Evolutionary conservation across 2,888 invertebrate genomes (phyloP).

Genomic region (Eupithecia dodoneata): DNA sequence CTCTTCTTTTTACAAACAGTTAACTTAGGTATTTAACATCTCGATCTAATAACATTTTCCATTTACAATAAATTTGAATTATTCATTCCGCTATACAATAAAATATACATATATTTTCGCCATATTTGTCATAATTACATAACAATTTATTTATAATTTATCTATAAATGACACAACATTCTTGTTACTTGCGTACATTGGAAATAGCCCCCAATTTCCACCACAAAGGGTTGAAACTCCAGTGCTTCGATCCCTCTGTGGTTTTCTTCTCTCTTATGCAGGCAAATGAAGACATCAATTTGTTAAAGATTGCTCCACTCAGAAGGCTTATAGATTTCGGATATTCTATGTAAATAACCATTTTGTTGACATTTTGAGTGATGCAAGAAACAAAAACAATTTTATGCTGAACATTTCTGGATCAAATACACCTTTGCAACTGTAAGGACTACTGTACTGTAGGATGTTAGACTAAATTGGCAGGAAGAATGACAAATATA

Average conservation of each 20-base stretch:
- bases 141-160: slow-evolving; percentile 77
- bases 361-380: background rate
- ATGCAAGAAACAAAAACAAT: background rate
- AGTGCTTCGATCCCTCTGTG: background rate
- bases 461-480: slow-evolving; percentile 14
- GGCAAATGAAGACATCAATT: background rate
- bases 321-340: background rate
- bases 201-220: slow-evolving; percentile 52
- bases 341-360: background rate
- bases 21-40: slow-evolving; percentile 79
- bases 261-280: background rate
- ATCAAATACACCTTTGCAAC: background rate
- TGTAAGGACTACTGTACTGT: too few species aligned
- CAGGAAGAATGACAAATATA: slow-evolving; percentile 31
- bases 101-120: slow-evolving; percentile 80
- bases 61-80: slow-evolving; percentile 81
- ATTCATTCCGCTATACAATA: slow-evolving; percentile 82
- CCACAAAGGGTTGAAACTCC: background rate
- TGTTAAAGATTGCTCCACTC: background rate
- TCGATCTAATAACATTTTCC: slow-evolving; percentile 80
- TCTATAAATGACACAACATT: slow-evolving; percentile 80
- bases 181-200: slow-evolving; percentile 67
- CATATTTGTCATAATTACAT: slow-evolving; percentile 74
- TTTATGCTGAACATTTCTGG: background rate
- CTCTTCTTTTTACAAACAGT: slow-evolving; percentile 83